Evolutionary conservation across 2,797 vertebrate genomes (phyloP), one percentile per base, ranked within the genome.

Genomic region (Peromyscus eremicus): DNA sequence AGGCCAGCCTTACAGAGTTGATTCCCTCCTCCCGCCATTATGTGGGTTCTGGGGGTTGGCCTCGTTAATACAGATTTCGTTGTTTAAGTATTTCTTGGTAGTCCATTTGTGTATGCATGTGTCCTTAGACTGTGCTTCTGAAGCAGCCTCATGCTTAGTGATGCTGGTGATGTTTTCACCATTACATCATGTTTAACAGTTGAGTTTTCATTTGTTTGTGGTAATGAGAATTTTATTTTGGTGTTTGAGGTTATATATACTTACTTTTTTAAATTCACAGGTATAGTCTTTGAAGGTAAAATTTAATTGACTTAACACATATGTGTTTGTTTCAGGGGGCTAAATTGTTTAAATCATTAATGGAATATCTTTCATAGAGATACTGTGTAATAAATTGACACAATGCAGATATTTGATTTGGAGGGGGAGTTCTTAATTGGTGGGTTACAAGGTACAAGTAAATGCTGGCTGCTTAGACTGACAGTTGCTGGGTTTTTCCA

Each of bases 201-300:
- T 23, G 86, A 94, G 14, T 91, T 89, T 89, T 91, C 49, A 37
- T 91, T 94, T 97, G 68, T 82, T 92, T 94, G 64, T 79, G 91
- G 49, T 83, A 64, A 93, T 90, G 23, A 94, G 43, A 84, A 83
- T 96, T 92, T 83, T 37, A 87, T 94, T 94, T 94, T 92, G 66
- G 71, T 37, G n/a, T 94, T 95, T 94, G 79, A 32, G 71, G 7
- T 96, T 83, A 40, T 80, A 2, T n/a, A 37, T 82, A 37, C 76
- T 19, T 88, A 25, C 68, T 9, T 88, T 70, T 57, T 60, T 83
- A 43, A 82, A 5, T 62, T 80, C 23, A 60, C 17, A 89, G 73
- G 7, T 96, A 88, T 90, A 60, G 92, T 71, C 27, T 82, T 96
- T 91, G 73, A 86, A 85, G 70, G 29, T 92, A 82, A 97, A 86